Percentiles rank a stretch among this genome's conserved stretches.
Evolutionary conservation across 1,140 invertebrate genomes (phyloP).

Genomic region (Drosophila equinoxialis): DNA sequence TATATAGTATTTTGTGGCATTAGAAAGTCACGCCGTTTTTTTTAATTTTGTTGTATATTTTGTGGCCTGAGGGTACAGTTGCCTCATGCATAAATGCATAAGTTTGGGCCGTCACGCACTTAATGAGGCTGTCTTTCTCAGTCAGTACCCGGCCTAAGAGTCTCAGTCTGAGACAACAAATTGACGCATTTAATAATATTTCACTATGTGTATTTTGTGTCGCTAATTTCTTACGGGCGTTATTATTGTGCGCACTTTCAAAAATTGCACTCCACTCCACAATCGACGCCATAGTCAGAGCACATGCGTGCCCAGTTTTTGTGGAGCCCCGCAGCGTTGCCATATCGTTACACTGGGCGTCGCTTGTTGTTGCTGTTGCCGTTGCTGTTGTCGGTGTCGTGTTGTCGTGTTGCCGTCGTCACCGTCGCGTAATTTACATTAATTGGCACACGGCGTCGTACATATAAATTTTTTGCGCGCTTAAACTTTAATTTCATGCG

Average conservation of each 20-base stretch:
- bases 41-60: no score
- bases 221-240: conserved; percentile 74
- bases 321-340: conserved; percentile 63
- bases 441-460: conserved; percentile 78
- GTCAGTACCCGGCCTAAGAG: conserved; percentile 6
- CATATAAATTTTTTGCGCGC: conserved; percentile 79
- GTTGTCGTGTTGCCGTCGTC: conserved; percentile 64
- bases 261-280: conserved; percentile 53
- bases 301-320: conserved; percentile 44
- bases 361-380: conserved; percentile 36
- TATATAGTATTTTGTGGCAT: neutral
- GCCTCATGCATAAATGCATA: conserved; percentile 73
- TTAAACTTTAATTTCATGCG: conserved; percentile 79
- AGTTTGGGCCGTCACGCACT: conserved; percentile 70
- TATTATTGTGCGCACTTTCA: conserved; percentile 69
- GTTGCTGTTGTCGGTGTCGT: conserved; percentile 55
- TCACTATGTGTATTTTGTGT: conserved; percentile 68
- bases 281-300: conserved; percentile 30
- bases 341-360: conserved; percentile 61
- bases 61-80: conserved; percentile 26
- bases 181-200: conserved; percentile 79
- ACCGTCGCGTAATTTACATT: conserved; percentile 77
- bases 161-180: conserved; percentile 51
- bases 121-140: conserved; percentile 65
- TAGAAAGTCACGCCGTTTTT: conserved; percentile 1